These are phyloP conservation scores for Buteo buteo DNA, from an alignment of 2,113 vertebrate species.

Conservation along the genomic window DNA sequence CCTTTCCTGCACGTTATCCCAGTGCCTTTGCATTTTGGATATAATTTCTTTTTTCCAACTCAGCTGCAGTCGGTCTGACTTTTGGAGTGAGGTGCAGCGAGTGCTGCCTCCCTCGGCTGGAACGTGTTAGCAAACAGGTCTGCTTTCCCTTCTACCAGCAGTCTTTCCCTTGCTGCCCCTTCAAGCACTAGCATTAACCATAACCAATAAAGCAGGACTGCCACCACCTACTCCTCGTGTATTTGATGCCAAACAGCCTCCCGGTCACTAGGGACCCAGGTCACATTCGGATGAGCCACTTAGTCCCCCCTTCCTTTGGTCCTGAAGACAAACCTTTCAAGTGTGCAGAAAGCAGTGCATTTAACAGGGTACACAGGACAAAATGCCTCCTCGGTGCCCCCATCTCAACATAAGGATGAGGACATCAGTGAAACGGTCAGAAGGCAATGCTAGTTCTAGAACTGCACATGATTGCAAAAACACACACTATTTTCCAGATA, in stretches of 20 bases:
- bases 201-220: no score
- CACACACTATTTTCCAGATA: neutral
- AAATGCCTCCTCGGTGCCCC: neutral
- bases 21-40: neutral
- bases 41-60: neutral
- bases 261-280: neutral
- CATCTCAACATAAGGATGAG: neutral
- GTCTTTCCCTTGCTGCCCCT: neutral
- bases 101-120: neutral
- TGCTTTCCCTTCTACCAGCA: neutral
- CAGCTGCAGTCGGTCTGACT: neutral
- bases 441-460: neutral
- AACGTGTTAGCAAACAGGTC: neutral
- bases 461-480: accelerated
- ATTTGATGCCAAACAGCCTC: neutral
- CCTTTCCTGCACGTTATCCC: neutral
- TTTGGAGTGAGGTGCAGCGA: neutral
- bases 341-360: neutral
- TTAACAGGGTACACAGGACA: neutral
- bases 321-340: neutral
- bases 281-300: accelerated
- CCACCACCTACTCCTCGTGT: neutral
- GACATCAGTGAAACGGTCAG: neutral
- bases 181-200: neutral
- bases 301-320: neutral